These are phyloP conservation scores for Phalacrocorax aristotelis DNA, from an alignment of 2,113 vertebrate species.

Conservation along the genomic window DNA sequence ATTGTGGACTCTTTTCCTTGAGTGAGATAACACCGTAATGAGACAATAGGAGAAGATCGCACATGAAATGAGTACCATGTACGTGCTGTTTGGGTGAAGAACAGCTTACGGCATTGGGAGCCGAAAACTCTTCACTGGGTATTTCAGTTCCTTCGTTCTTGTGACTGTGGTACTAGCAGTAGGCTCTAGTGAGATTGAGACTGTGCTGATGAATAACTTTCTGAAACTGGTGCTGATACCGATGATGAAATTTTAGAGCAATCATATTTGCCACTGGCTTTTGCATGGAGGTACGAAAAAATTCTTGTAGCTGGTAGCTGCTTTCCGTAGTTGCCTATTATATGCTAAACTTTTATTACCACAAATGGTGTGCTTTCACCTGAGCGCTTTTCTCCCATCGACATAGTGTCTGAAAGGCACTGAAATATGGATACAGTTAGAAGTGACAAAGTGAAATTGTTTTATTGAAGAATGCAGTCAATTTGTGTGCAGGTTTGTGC, in stretches of 20 bases:
- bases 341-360: neutral
- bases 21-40: rapidly evolving
- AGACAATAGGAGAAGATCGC: neutral
- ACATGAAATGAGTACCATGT: neutral
- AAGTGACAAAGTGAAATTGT: neutral
- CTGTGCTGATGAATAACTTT: neutral
- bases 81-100: neutral
- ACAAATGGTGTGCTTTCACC: neutral
- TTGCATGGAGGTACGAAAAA: neutral
- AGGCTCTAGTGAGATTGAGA: neutral
- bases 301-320: neutral
- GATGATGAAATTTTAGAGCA: neutral
- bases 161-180: no score
- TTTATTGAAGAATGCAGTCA: neutral
- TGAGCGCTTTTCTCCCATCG: neutral
- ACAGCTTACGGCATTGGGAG: neutral
- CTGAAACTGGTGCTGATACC: neutral
- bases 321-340: neutral
- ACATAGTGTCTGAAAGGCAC: neutral
- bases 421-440: neutral
- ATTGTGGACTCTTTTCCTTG: neutral
- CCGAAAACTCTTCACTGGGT: neutral
- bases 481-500: neutral
- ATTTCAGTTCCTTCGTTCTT: neutral
- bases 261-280: neutral